Percentiles rank a stretch among this genome's conserved stretches.
Evolutionary conservation across 2,113 vertebrate genomes (phyloP).

Genomic region (Vidua macroura): DNA sequence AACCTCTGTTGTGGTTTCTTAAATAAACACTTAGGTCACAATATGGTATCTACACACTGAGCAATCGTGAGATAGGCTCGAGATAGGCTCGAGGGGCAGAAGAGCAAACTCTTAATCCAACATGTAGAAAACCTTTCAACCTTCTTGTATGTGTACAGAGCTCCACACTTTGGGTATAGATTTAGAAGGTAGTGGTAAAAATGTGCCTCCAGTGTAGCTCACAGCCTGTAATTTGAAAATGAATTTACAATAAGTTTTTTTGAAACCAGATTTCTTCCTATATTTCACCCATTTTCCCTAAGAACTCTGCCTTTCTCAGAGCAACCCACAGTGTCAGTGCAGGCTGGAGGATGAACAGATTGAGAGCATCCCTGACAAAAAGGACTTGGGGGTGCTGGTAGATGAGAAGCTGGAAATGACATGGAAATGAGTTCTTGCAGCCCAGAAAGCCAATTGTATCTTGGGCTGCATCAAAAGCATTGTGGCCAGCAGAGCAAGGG

Average conservation of each 20-base stretch:
- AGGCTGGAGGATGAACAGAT: not conserved
- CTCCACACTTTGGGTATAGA: not conserved
- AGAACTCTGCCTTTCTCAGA: not conserved
- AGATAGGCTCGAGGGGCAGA: not conserved
- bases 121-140: not conserved
- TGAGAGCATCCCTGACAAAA: fast-evolving
- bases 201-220: not conserved
- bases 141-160: not conserved
- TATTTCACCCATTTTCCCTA: not conserved
- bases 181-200: not conserved
- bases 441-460: not conserved
- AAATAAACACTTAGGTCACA: not conserved
- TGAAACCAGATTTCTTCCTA: not conserved
- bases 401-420: not conserved
- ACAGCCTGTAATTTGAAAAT: not conserved
- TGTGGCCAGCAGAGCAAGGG: not conserved
- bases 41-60: not conserved
- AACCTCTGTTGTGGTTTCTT: not conserved
- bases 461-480: not conserved
- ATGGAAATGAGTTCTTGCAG: fast-evolving
- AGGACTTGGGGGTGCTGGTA: not conserved
- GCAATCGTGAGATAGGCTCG: not conserved
- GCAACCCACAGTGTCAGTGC: not conserved
- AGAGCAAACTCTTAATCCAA: not conserved
- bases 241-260: not conserved